phyloP scores from a whole-genome alignment of 1,140 invertebrate genomes.

The Mycetomoellerius zeteki region DNA sequence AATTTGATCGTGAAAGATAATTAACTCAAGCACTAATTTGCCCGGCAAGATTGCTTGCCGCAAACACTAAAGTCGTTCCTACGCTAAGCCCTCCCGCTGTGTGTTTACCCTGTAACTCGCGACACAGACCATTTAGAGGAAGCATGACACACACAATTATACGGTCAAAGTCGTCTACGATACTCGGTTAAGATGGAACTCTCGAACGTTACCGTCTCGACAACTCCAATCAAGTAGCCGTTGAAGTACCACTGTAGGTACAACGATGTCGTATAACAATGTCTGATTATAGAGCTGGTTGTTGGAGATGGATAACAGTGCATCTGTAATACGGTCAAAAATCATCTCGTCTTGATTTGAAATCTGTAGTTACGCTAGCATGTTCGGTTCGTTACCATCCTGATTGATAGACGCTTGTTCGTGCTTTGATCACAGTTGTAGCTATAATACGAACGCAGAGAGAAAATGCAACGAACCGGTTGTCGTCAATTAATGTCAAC shows the following conservation, averaged over 20 bases:
- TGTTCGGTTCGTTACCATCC: not conserved
- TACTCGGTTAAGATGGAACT: conserved; percentile 21
- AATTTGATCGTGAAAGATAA: conserved; percentile 46
- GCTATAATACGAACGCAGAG: not conserved
- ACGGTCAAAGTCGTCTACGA: conserved; percentile 39
- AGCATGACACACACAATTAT: conserved; percentile 56
- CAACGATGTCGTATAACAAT: conserved; percentile 34
- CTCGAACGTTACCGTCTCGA: conserved; percentile 14
- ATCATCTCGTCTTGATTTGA: not conserved
- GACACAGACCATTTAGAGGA: conserved; percentile 45
- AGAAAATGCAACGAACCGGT: not conserved
- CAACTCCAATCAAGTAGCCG: conserved; percentile 53
- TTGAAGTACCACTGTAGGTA: not conserved
- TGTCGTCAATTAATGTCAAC: not conserved
- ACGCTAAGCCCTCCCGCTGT: conserved; percentile 17
- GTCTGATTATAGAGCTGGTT: conserved; percentile 10
- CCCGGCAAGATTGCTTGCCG: conserved; percentile 55
- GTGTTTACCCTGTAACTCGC: conserved; percentile 45
- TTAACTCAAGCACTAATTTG: conserved; percentile 58
- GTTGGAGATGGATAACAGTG: not conserved
- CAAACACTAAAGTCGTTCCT: conserved; percentile 47
- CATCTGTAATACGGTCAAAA: conserved; percentile 9
- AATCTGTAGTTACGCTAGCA: conserved; percentile 7
- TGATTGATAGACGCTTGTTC: not conserved
- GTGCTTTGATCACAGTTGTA: not conserved